phyloP scores from a whole-genome alignment of 2,113 vertebrate genomes.

The Chrysochloris asiatica region DNA sequence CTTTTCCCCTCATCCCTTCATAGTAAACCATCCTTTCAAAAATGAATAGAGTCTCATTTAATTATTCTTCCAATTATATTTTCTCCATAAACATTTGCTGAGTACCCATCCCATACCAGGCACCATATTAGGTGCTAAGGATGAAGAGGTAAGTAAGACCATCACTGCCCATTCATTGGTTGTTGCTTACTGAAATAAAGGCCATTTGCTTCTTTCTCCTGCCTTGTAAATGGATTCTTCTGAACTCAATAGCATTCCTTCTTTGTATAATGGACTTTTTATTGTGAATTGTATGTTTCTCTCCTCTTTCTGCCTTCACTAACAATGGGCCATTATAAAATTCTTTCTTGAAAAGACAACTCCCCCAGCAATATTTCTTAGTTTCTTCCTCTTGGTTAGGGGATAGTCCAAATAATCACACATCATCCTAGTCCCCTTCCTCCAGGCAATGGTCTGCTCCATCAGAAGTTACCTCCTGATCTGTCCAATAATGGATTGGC shows the following conservation, averaged over 20 bases:
- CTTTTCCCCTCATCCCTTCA: background rate
- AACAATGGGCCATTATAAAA: constrained; percentile 7
- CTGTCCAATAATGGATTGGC: background rate
- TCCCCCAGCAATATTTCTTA: constrained; percentile 6
- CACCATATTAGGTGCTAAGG: background rate
- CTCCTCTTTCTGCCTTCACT: constrained; percentile 9
- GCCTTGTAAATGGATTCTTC: constrained; percentile 4
- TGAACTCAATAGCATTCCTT: background rate
- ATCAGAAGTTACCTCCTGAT: background rate
- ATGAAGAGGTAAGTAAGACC: background rate
- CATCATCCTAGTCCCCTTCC: background rate
- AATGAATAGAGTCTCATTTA: background rate
- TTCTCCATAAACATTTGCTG: background rate
- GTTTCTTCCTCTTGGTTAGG: background rate
- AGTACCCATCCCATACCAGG: background rate
- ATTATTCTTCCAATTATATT: background rate
- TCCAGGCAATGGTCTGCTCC: background rate
- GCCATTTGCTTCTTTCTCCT: background rate
- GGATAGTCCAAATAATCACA: background rate
- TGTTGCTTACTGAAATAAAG: background rate
- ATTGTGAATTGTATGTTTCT: background rate
- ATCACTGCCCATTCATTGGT: background rate
- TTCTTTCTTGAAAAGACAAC: constrained; percentile 34
- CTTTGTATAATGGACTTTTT: background rate
- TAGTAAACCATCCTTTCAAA: background rate